These are phyloP conservation scores for Phrynosoma blainvillii DNA, from an alignment of 2,113 vertebrate genomes.

Conservation along the genomic window DNA sequence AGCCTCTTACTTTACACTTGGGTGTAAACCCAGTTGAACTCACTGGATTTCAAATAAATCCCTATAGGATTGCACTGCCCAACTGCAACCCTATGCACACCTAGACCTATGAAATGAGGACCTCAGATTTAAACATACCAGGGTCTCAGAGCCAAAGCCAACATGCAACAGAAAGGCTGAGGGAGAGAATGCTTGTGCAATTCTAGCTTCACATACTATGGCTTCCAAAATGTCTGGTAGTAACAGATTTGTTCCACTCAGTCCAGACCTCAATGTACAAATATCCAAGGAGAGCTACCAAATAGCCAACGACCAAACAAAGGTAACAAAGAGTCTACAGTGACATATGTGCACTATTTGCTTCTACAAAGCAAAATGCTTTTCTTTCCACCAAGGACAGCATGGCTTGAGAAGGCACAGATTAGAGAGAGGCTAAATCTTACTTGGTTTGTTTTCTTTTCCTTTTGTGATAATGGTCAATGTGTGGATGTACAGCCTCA, in stretches of 20 bases:
- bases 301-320: background rate
- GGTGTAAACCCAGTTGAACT: background rate
- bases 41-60: background rate
- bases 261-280: background rate
- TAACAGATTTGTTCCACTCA: background rate
- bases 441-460: slow-evolving; percentile 94
- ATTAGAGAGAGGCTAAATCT: slow-evolving; percentile 52
- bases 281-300: background rate
- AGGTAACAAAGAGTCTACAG: background rate
- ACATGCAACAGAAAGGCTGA: background rate
- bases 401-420: background rate
- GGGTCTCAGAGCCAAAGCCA: background rate
- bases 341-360: background rate
- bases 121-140: background rate
- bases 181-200: background rate
- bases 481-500: slow-evolving; percentile 94
- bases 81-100: background rate
- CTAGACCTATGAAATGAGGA: background rate
- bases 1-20: background rate
- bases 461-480: slow-evolving; percentile 91
- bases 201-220: background rate
- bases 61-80: background rate
- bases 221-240: background rate
- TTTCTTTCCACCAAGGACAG: background rate
- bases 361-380: background rate